Conservation (phyloP, 2,888 invertebrate species). For the Eulithis testata region DNA sequence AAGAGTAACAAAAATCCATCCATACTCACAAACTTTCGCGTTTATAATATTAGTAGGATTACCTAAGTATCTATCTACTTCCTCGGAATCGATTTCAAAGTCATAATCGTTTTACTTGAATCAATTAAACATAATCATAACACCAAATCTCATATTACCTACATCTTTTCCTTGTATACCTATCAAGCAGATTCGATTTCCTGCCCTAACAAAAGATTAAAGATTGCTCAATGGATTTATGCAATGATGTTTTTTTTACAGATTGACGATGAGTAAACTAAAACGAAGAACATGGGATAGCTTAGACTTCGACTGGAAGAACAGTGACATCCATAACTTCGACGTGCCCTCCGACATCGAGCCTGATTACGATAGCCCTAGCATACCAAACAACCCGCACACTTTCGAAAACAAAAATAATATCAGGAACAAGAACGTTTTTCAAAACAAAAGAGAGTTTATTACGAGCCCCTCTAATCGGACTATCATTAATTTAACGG, state of each 20-base stretch:
- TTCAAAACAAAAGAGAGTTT: slow-evolving; percentile 51
- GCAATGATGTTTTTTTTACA: slow-evolving; percentile 41
- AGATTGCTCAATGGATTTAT: neutral
- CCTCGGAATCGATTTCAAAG: too few species aligned
- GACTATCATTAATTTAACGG: slow-evolving; percentile 89
- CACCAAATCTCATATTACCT: neutral
- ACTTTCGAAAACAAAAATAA: slow-evolving; percentile 73
- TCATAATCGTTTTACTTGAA: too few species aligned
- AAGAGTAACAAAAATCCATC: too few species aligned
- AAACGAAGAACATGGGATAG: slow-evolving; percentile 86
- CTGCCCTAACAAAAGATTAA: neutral
- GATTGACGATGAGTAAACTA: slow-evolving; percentile 73
- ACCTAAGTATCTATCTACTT: too few species aligned
- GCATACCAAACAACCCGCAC: slow-evolving; percentile 79
- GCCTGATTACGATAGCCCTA: slow-evolving; percentile 77
- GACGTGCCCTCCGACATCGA: slow-evolving; percentile 80
- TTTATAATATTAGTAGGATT: too few species aligned
- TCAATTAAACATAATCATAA: neutral
- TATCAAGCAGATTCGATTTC: neutral
- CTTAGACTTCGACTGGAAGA: slow-evolving; percentile 84
- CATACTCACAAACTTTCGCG: too few species aligned
- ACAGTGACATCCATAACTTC: slow-evolving; percentile 76
- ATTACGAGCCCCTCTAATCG: slow-evolving; percentile 84
- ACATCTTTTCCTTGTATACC: neutral
- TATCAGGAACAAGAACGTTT: slow-evolving; percentile 55